phyloP scores from a whole-genome alignment of 2,113 vertebrate species.

The Xenotilapia longispinis region DNA sequence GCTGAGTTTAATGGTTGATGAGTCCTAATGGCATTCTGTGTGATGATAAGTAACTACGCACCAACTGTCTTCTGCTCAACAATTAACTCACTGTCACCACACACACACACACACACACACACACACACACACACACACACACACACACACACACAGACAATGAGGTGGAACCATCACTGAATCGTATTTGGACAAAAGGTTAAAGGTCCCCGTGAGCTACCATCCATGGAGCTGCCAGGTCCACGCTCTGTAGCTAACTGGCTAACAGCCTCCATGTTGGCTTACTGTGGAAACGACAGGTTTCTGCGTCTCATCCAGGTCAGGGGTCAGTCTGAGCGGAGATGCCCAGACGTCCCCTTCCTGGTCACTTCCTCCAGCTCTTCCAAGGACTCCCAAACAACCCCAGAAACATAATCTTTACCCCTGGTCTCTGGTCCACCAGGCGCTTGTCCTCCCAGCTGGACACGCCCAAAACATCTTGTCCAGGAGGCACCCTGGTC shows the following conservation, averaged over 20 bases:
- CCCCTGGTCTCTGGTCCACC: background rate
- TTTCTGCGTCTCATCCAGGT: background rate
- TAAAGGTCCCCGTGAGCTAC: background rate
- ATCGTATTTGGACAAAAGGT: background rate
- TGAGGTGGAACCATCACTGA: background rate
- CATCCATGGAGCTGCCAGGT: background rate
- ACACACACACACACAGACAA: background rate
- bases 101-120: background rate
- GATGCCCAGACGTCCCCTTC: background rate
- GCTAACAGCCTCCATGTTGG: background rate
- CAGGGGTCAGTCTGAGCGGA: background rate
- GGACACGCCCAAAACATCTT: background rate
- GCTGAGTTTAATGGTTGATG: constrained; percentile 71
- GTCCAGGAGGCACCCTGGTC: background rate
- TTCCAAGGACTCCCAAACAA: background rate
- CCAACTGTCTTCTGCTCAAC: background rate
- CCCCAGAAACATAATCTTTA: background rate
- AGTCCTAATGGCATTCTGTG: constrained; percentile 1
- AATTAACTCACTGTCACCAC: background rate
- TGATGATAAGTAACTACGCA: constrained; percentile 33
- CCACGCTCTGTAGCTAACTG: background rate
- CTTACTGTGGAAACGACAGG: background rate
- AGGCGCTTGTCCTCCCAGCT: background rate
- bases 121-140: background rate
- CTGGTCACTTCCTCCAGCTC: background rate